A percentile compares a stretch with the other conserved stretches of the same genome.
Conservation (phyloP, 1,140 invertebrate species). For the Polyergus mexicanus region DNA sequence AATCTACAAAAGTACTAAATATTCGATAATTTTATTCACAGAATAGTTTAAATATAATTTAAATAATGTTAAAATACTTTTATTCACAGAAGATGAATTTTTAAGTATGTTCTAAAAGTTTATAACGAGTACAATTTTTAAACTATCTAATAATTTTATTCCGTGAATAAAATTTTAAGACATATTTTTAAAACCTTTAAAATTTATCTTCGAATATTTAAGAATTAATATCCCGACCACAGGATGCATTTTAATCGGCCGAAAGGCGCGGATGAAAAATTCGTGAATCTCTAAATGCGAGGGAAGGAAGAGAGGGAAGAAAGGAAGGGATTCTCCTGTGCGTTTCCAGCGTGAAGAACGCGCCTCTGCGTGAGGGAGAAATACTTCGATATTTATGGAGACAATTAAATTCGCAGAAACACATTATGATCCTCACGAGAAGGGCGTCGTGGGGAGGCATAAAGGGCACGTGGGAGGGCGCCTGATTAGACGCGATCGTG, state of each 20-base stretch:
- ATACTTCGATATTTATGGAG: slow-evolving; percentile 78
- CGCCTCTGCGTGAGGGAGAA: slow-evolving; percentile 21
- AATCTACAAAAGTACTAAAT: not conserved
- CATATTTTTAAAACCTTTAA: not conserved
- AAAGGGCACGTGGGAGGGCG: slow-evolving; percentile 69
- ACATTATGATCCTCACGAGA: slow-evolving; percentile 73
- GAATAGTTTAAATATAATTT: not conserved
- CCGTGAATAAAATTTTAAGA: not conserved
- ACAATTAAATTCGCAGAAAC: slow-evolving; percentile 82
- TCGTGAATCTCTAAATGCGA: not conserved
- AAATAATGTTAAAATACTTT: too few species aligned
- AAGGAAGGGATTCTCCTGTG: not conserved
- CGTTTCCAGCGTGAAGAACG: slow-evolving; percentile 40
- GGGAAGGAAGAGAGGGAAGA: not conserved
- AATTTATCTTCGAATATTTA: not conserved
- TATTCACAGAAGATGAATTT: not conserved
- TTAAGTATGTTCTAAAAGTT: not conserved
- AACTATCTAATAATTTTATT: not conserved
- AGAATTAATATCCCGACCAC: not conserved
- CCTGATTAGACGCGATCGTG: slow-evolving; percentile 64
- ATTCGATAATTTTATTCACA: not conserved
- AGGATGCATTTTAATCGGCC: slow-evolving; percentile 27
- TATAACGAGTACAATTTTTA: not conserved
- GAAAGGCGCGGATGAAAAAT: not conserved
- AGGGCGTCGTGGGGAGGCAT: not conserved